Evolutionary conservation across 2,888 invertebrate genomes (phyloP).

Genomic region (Hirtodrosophila alboralis): DNA sequence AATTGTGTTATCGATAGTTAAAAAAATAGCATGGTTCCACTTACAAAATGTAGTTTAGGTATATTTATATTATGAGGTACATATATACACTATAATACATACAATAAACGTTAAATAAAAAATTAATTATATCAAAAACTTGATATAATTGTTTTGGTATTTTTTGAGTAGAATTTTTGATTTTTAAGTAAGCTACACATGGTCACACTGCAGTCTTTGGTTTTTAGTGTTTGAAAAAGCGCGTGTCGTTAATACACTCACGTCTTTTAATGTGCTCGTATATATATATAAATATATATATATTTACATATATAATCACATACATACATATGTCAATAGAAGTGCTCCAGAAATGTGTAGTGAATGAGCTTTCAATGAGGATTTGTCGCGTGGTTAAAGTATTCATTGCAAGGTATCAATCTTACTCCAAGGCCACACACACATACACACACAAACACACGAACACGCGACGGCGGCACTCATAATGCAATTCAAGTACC

Average conservation of each 20-base stretch:
- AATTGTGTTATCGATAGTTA: too few relatives aligned
- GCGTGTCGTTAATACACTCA: conserved; percentile 10
- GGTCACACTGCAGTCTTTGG: conserved; percentile 25
- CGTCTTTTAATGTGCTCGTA: too few relatives aligned
- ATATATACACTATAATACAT: too few relatives aligned
- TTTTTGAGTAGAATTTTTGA: conserved; percentile 7
- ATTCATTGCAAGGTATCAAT: conserved; percentile 36
- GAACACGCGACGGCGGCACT: conserved; percentile 7
- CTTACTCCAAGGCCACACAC: conserved; percentile 32
- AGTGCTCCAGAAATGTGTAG: conserved; percentile 6
- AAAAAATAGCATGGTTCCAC: too few relatives aligned
- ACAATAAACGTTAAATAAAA: too few relatives aligned
- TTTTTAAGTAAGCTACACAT: background rate
- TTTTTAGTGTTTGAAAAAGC: conserved; percentile 22
- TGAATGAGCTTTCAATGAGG: conserved; percentile 33
- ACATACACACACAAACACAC: background rate
- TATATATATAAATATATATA: too few relatives aligned
- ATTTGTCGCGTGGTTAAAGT: conserved; percentile 21
- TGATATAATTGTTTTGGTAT: background rate
- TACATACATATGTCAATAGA: conserved; percentile 1
- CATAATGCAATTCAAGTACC: conserved; percentile 19
- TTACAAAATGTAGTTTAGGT: too few relatives aligned
- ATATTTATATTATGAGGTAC: too few relatives aligned
- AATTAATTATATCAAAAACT: too few relatives aligned
- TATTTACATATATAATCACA: background rate